phyloP scores from a whole-genome alignment of 2,113 vertebrate genomes.

The Sigmodon hispidus region DNA sequence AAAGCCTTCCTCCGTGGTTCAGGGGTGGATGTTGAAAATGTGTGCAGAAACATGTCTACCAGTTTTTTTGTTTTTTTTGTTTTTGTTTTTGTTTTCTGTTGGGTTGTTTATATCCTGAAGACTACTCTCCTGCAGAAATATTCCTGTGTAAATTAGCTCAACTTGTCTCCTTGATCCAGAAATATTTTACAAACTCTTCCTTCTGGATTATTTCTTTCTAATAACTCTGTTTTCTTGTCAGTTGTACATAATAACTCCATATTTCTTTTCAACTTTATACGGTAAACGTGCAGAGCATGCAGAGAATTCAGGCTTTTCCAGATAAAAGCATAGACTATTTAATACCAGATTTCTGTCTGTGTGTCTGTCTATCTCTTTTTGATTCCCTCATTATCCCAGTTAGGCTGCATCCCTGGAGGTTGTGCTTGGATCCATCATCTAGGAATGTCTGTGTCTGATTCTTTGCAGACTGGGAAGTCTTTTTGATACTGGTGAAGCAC shows the following conservation, averaged over 20 bases:
- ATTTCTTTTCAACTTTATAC: neutral
- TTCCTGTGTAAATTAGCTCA: neutral
- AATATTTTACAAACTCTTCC: too few relatives aligned
- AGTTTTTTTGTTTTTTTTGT: too few relatives aligned
- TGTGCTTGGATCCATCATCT: neutral
- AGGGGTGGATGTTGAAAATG: neutral
- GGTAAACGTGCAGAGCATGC: neutral
- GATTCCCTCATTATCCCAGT: neutral
- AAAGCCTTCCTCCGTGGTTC: neutral
- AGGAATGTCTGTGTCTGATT: neutral
- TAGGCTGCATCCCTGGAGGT: neutral
- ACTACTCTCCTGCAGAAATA: neutral
- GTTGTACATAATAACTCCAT: neutral
- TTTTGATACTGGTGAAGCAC: neutral
- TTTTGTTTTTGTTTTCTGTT: too few relatives aligned
- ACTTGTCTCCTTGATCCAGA: neutral
- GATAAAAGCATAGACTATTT: neutral
- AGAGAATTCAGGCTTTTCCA: neutral
- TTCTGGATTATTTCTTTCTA: neutral
- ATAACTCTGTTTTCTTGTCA: neutral
- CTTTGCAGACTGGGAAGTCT: neutral
- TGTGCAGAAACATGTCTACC: neutral
- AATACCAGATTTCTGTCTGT: neutral
- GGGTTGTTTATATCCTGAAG: neutral
- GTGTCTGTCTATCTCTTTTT: neutral